A percentile compares a stretch with the other conserved stretches of the same genome.
Evolutionary conservation across 2,113 vertebrate species (phyloP).

Genomic region (Trachemys scripta): DNA sequence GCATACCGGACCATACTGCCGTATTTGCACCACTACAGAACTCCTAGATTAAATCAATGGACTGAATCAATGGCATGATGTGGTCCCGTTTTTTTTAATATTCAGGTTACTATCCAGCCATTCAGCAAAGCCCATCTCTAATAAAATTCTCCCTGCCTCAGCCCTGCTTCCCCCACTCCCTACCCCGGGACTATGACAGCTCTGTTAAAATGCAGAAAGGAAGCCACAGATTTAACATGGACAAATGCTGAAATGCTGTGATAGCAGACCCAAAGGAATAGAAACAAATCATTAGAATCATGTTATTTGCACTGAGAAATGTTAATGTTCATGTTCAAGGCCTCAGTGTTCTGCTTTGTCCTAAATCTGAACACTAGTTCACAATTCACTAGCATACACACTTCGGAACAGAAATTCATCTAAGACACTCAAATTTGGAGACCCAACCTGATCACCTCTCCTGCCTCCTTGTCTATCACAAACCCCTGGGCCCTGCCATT

Average conservation of each 20-base stretch:
- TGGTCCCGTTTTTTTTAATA: constrained; percentile 20
- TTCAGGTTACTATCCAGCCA: neutral
- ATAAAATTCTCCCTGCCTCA: neutral
- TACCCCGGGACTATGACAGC: neutral
- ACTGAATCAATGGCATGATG: neutral
- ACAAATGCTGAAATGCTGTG: neutral
- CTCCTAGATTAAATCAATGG: neutral
- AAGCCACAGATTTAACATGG: neutral
- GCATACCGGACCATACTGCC: no score
- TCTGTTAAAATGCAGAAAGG: neutral
- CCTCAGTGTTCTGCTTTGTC: neutral
- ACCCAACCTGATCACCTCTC: neutral
- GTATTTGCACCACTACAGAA: neutral
- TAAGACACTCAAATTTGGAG: neutral
- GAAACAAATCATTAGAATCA: neutral
- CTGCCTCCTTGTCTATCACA: neutral
- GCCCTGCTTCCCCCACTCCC: neutral
- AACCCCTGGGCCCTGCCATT: neutral
- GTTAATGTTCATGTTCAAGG: neutral
- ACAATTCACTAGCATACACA: neutral
- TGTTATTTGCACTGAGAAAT: neutral
- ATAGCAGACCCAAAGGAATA: neutral
- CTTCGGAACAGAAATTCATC: neutral
- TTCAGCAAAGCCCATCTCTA: neutral
- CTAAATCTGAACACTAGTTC: neutral